These are phyloP conservation scores for Physeter macrocephalus DNA, from an alignment of 2,113 vertebrate genomes.

Conservation along the genomic window DNA sequence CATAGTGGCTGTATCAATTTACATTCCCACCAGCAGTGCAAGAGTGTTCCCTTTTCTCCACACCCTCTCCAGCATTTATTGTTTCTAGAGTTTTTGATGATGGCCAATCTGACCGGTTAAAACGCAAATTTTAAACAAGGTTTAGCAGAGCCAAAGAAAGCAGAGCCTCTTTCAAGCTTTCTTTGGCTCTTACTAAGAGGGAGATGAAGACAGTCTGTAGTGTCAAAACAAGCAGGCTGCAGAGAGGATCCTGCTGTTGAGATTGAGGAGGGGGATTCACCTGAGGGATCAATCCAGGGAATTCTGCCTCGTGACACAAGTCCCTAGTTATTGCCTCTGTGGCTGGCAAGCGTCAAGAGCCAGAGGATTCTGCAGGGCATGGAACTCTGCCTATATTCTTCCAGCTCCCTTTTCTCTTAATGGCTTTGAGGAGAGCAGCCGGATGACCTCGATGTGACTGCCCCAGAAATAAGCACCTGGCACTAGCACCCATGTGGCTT, in stretches of 20 bases:
- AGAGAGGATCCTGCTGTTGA: neutral
- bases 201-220: neutral
- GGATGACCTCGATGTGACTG: too few species aligned
- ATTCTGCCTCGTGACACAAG: neutral
- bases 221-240: neutral
- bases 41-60: too few species aligned
- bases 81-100: too few species aligned
- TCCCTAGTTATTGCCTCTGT: accelerated
- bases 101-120: too few species aligned
- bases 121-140: neutral
- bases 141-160: neutral
- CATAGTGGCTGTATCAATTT: too few species aligned
- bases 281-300: neutral
- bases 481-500: too few species aligned
- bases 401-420: neutral
- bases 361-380: neutral
- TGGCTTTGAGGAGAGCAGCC: neutral
- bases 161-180: too few species aligned
- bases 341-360: neutral
- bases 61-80: too few species aligned
- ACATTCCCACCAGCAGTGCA: too few species aligned
- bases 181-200: too few species aligned
- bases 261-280: too few species aligned
- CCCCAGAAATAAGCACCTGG: neutral
- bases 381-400: neutral